Percentiles rank a stretch among this genome's conserved stretches.
phyloP scores from a whole-genome alignment of 2,797 vertebrate genomes.

The Euphonia xanthogaster region DNA sequence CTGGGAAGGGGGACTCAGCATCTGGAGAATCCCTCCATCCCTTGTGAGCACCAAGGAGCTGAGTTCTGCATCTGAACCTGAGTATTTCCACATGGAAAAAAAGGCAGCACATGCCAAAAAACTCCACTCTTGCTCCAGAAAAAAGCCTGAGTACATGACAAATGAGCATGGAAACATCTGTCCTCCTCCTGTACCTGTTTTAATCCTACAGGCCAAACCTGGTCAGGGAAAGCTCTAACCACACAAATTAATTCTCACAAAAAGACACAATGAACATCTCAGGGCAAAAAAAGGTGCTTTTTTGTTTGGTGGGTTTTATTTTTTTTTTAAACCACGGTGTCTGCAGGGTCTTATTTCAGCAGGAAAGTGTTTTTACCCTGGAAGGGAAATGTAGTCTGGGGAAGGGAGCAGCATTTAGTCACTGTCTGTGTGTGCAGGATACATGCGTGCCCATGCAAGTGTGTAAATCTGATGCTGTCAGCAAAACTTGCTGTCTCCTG shows the following conservation, averaged over 20 bases:
- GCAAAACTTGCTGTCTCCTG: slow-evolving; percentile 32
- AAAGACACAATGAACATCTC: neutral
- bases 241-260: neutral
- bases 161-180: neutral
- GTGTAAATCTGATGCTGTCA: slow-evolving; percentile 23
- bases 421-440: neutral
- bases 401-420: neutral
- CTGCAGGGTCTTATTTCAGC: neutral
- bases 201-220: neutral
- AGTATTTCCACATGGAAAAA: neutral
- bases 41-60: fast-evolving
- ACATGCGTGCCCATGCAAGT: neutral
- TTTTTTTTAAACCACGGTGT: neutral
- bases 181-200: neutral
- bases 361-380: neutral
- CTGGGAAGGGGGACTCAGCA: fast-evolving
- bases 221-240: neutral
- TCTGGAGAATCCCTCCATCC: neutral
- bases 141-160: neutral
- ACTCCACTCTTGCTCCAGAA: neutral
- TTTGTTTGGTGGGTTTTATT: neutral
- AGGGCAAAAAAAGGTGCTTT: neutral
- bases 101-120: neutral
- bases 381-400: neutral
- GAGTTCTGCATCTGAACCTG: neutral